phyloP scores from a whole-genome alignment of 2,888 invertebrate species.

The Melanotus villosus region DNA sequence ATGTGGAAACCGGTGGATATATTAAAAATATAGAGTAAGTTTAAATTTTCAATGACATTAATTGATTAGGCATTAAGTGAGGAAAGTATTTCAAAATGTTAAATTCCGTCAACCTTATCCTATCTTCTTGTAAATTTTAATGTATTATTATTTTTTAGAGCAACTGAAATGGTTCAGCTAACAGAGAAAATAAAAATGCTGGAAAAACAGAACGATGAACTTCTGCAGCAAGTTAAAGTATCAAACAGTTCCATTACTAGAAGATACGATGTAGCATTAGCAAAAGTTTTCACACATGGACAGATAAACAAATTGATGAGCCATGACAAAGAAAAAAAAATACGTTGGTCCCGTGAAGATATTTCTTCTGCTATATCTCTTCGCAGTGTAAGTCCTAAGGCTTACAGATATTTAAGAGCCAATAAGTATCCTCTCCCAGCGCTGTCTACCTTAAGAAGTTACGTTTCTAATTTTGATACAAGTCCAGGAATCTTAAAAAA shows the following conservation, averaged over 20 bases:
- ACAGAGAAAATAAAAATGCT: not conserved
- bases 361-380: slow-evolving; percentile 43
- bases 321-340: not conserved
- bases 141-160: not conserved
- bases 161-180: not conserved
- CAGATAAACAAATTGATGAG: slow-evolving; percentile 27
- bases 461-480: slow-evolving; percentile 50
- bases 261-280: not conserved
- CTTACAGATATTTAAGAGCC: too few relatives aligned
- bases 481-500: slow-evolving; percentile 46
- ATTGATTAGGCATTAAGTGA: too few relatives aligned
- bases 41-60: too few relatives aligned
- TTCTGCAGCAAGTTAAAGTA: not conserved
- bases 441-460: slow-evolving; percentile 53
- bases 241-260: too few relatives aligned
- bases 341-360: slow-evolving; percentile 38
- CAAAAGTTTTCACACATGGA: slow-evolving; percentile 23
- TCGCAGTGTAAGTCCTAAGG: slow-evolving; percentile 43
- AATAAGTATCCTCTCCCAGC: slow-evolving; percentile 49
- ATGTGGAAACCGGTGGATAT: too few relatives aligned
- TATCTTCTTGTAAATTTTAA: not conserved
- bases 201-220: not conserved
- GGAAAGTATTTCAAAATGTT: not conserved
- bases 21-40: too few relatives aligned
- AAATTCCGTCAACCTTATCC: not conserved